Evolutionary conservation across 2,797 vertebrate genomes (phyloP).

Genomic region (Artibeus jamaicensis): DNA sequence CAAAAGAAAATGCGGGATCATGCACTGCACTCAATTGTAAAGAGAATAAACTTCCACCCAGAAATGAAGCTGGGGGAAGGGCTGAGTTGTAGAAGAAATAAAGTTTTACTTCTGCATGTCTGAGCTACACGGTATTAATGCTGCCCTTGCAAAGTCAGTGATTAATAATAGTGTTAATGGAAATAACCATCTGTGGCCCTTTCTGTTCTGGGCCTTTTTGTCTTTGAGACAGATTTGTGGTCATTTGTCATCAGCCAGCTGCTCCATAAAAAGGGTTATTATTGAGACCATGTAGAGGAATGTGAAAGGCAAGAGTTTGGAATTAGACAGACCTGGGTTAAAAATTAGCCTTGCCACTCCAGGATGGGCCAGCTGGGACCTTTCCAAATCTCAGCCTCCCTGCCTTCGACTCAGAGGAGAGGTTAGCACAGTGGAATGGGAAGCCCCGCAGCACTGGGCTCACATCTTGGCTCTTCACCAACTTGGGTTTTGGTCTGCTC

Average conservation of each 20-base stretch:
- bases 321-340: neutral
- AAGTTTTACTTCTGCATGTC: neutral
- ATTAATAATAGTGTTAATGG: neutral
- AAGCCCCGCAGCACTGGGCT: neutral
- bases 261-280: neutral
- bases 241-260: neutral
- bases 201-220: slow-evolving; percentile 17
- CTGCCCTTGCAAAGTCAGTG: neutral
- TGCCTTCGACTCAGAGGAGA: neutral
- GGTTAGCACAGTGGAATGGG: neutral
- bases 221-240: neutral
- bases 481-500: neutral
- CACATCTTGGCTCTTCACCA: neutral
- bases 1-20: neutral
- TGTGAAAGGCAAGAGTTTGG: neutral
- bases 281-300: neutral
- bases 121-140: neutral
- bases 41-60: neutral
- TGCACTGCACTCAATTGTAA: neutral
- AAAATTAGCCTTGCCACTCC: neutral
- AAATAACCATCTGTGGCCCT: neutral
- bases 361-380: neutral
- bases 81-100: neutral
- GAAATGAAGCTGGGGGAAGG: neutral
- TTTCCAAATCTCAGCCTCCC: neutral